Conservation (phyloP, 2,113 vertebrate species). For the Porphyrio hochstetteri region DNA sequence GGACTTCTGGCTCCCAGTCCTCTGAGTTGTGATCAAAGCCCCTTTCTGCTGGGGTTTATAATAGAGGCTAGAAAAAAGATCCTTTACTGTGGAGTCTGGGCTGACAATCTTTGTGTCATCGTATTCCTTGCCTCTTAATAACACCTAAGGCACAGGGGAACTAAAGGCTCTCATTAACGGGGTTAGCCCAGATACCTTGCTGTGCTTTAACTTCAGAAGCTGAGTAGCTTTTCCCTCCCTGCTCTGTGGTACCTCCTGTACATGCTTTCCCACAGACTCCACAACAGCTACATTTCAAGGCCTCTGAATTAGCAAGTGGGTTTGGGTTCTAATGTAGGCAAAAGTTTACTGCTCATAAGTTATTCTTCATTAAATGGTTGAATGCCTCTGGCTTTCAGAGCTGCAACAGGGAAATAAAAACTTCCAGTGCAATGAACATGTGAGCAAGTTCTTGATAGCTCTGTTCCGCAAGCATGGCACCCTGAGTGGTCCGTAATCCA, state of each 20-base stretch:
- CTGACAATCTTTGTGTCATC: neutral
- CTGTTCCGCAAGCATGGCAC: neutral
- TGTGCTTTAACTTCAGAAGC: neutral
- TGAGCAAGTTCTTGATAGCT: neutral
- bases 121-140: neutral
- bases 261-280: neutral
- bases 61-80: neutral
- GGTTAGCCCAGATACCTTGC: neutral
- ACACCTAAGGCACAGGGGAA: neutral
- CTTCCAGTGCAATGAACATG: accelerated
- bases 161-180: neutral
- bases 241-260: neutral
- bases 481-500: neutral
- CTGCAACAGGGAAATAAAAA: neutral
- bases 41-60: neutral
- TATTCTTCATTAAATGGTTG: neutral
- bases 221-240: neutral
- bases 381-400: neutral
- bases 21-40: neutral
- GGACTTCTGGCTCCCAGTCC: neutral
- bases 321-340: neutral
- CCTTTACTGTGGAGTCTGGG: neutral
- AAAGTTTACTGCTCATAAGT: neutral
- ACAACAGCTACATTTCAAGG: neutral
- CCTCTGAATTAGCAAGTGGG: neutral